These are phyloP conservation scores for Tapera naevia DNA, from an alignment of 2,797 vertebrate species.

Conservation along the genomic window DNA sequence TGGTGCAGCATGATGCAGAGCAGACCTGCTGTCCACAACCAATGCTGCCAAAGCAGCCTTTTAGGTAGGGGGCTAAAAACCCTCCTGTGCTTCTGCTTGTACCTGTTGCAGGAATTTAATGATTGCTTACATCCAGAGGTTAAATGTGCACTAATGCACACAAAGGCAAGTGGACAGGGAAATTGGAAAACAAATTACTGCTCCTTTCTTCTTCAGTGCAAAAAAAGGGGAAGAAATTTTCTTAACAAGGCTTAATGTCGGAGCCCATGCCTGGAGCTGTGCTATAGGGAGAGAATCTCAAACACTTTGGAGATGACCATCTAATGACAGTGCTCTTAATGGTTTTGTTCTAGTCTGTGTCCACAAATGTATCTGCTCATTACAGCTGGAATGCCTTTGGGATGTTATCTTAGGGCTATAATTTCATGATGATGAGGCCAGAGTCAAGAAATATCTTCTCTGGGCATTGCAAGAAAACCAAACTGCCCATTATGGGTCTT, in stretches of 20 bases:
- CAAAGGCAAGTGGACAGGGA: not conserved
- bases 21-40: not conserved
- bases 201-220: not conserved
- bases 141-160: fast-evolving
- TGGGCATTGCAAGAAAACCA: not conserved
- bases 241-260: not conserved
- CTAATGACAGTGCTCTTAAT: not conserved
- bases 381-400: constrained; percentile 12
- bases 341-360: not conserved
- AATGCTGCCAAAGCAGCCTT: not conserved
- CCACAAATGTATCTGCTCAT: not conserved
- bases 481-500: not conserved
- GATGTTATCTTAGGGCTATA: not conserved
- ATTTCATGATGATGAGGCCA: not conserved
- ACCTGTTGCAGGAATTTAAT: fast-evolving
- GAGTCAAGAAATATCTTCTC: constrained; percentile 22
- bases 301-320: not conserved
- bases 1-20: fast-evolving
- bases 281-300: not conserved
- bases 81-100: fast-evolving
- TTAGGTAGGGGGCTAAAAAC: not conserved
- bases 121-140: not conserved
- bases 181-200: not conserved
- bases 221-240: fast-evolving
- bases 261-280: not conserved